Evolutionary conservation across 2,113 vertebrate species (phyloP), one percentile per base, ranked within the genome.

Genomic region (Dromiciops gliroides): DNA sequence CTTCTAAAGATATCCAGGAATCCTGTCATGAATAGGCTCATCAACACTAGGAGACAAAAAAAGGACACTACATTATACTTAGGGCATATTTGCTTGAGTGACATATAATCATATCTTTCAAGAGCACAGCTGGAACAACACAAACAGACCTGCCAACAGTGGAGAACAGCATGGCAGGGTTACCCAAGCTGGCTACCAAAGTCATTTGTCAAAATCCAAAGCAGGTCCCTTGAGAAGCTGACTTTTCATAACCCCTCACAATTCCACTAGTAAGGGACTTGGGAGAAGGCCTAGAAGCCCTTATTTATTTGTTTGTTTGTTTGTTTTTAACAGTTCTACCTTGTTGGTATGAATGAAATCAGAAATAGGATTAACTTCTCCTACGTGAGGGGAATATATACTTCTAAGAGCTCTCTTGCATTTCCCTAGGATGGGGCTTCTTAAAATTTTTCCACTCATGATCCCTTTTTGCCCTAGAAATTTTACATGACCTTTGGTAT

Each of bases 141-240:
- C 52, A 52, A 6, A 88, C 53, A 52, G 49, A 19, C 0, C 22
- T 83, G 19, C 67, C n/a, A 83, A 19, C 37, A 75, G 14, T 67
- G 31, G 8, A 31, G 24, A 37, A 3, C 48, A 19, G 31, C 7
- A 1, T 1, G 50, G 26, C 92, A 4, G 11, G 11, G 5, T 37
- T 31, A 53, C 47, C 67, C 10, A 56, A 50, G 75, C 31, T 47
- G 50, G 3, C 50, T 83, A 8, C 12, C 0, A 24, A 90, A 47
- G 23, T 91, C 53, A 52, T 50, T 92, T 48, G 28, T 67, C 89
- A 93, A 95, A 92, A 75, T 50, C 90, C 50, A 16, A 51, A 94
- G 8, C 24, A 47, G 48, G 53, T 89, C 50, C 60, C 14, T 26
- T 48, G n/a, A 14, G n/a, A 44, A 31, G 2, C 19, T 28, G 56